phyloP scores from a whole-genome alignment of 2,797 vertebrate species.

The Falco rusticolus region DNA sequence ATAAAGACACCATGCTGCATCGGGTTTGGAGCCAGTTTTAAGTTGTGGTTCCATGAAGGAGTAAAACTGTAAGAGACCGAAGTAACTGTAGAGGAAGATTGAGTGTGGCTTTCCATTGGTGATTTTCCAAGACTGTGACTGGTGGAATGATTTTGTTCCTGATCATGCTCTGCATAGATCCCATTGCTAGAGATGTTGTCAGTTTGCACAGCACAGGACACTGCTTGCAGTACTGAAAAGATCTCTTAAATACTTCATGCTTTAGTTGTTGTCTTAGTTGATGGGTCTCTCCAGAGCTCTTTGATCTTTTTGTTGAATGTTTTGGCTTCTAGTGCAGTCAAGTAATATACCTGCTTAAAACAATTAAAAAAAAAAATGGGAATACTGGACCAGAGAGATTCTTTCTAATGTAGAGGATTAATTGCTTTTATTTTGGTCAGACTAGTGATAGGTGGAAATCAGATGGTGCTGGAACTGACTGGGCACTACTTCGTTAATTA shows the following conservation, averaged over 20 bases:
- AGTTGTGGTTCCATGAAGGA: background rate
- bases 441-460: background rate
- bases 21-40: background rate
- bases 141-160: background rate
- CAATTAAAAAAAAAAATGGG: background rate
- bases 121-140: background rate
- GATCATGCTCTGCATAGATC: background rate
- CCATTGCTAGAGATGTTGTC: background rate
- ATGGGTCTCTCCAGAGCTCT: background rate
- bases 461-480: background rate
- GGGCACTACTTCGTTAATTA: background rate
- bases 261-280: fast-evolving
- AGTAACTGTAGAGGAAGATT: background rate
- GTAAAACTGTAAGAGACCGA: background rate
- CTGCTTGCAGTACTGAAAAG: background rate
- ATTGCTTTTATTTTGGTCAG: background rate
- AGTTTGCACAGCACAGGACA: background rate
- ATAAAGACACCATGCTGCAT: background rate
- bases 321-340: background rate
- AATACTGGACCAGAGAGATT: background rate
- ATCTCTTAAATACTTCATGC: background rate
- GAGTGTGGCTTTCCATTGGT: background rate
- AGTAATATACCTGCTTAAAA: background rate
- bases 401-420: background rate
- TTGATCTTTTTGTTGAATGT: background rate